Conservation (phyloP, 2,797 vertebrate species). For the Acipenser oxyrinchus region DNA sequence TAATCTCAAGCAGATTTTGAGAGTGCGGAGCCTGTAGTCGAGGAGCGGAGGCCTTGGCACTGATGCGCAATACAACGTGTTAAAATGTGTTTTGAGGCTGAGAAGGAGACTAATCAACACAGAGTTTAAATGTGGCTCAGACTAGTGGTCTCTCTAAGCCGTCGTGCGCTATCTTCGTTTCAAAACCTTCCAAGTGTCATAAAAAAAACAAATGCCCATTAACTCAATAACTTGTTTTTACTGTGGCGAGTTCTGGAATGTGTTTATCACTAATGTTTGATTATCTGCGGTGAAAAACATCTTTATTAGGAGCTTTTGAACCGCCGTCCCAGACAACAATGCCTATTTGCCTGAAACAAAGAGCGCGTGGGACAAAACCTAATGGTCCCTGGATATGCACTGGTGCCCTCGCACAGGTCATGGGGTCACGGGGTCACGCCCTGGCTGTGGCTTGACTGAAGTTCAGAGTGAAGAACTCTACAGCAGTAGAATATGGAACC, state of each 20-base stretch:
- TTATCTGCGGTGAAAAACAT: neutral
- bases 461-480: conserved; percentile 6
- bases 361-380: conserved; percentile 6
- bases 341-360: conserved; percentile 11
- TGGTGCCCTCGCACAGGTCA: conserved; percentile 1
- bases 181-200: neutral
- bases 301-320: conserved; percentile 11
- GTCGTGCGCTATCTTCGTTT: no score
- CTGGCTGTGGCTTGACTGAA: conserved; percentile 3
- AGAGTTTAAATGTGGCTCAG: neutral
- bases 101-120: conserved; percentile 5
- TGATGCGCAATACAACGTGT: neutral
- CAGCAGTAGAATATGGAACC: neutral
- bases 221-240: neutral
- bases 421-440: neutral
- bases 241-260: neutral
- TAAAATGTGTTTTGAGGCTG: conserved; percentile 1
- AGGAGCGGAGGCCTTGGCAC: neutral
- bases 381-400: neutral
- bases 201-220: conserved; percentile 1
- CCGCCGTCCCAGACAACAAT: conserved; percentile 3
- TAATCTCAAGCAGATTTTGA: neutral
- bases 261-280: neutral
- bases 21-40: neutral
- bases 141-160: neutral